Evolutionary conservation across 2,113 vertebrate species (phyloP), one percentile per base, ranked within the genome.

Genomic region (Pseudonaja textilis): DNA sequence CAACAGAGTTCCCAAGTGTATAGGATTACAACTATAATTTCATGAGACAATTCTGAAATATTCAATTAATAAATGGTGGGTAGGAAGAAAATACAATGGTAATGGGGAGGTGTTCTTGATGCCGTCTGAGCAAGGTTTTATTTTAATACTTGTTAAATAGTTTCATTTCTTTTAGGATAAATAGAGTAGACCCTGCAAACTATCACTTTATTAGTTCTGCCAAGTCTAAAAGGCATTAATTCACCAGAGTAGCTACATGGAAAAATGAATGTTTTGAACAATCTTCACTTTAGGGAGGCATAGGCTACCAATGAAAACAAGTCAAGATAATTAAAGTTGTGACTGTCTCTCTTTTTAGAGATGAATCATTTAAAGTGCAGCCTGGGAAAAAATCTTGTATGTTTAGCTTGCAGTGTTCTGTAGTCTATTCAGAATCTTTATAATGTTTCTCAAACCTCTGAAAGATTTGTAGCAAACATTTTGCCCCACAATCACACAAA

Each of bases 121-220:
- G 47, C 89, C 55, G 12, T 39, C 86, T 12, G 45, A n/a, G 47
- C n/a, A 61, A 69, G 42, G 45, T 91, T 92, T 92, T 89, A 54
- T 92, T 47, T 94, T 5, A 74, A 0, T 88, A 42, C 3, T 86
- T 85, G 25, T 91, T 87, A 90, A 86, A 25, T 59, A 29, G 54
- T 92, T 92, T 90, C 47, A 47, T 92, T 91, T 89, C 93, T 93
- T 88, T 85, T 20, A 86, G 12, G 74, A 54, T 88, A 89, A 86
- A 34, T 93, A 89, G 90, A 87, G 91, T 87, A 91, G 47, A 87
- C 34, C 22, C 10, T 91, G 56, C n/a, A 93, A 74, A 55, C 29
- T 11, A 54, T 89, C 91, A 90, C 81, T 93, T 88, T 93, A 90
- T 91, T 26, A n/a, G 39, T 81, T 87, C 23, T 92, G 47, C 85